phyloP scores from a whole-genome alignment of 1,140 invertebrate genomes.

The Ooceraea biroi region DNA sequence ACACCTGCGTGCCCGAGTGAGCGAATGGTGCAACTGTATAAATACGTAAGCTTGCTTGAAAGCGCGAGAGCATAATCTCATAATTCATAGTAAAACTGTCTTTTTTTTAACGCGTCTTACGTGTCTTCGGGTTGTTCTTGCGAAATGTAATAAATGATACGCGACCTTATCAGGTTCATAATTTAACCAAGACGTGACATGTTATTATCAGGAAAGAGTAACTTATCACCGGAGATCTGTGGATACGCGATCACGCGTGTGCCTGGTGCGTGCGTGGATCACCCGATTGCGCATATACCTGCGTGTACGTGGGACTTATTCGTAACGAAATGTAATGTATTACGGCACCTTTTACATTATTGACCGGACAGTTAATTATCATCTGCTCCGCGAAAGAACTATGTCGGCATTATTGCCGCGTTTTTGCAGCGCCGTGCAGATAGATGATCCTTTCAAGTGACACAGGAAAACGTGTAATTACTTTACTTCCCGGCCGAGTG shows the following conservation, averaged over 20 bases:
- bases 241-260: background rate
- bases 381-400: slow-evolving; percentile 38
- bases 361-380: slow-evolving; percentile 56
- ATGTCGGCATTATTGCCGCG: slow-evolving; percentile 28
- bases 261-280: background rate
- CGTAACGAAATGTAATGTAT: slow-evolving; percentile 19
- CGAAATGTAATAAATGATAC: slow-evolving; percentile 7
- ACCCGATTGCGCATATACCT: background rate
- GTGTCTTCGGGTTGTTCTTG: background rate
- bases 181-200: slow-evolving; percentile 5
- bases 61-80: slow-evolving; percentile 12
- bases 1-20: slow-evolving; percentile 7
- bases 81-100: slow-evolving; percentile 28
- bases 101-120: background rate
- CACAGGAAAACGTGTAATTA: slow-evolving; percentile 77
- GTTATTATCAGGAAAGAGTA: background rate
- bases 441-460: slow-evolving; percentile 72
- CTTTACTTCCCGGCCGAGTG: slow-evolving; percentile 69
- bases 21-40: slow-evolving; percentile 40
- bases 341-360: slow-evolving; percentile 1
- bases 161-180: slow-evolving; percentile 29
- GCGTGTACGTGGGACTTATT: background rate
- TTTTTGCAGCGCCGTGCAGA: slow-evolving; percentile 62
- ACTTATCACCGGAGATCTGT: background rate
- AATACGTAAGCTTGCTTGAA: slow-evolving; percentile 34